Base-by-base conservation (phyloP, 2,888 invertebrate species). In the Chloroclysta siterata region DNA sequence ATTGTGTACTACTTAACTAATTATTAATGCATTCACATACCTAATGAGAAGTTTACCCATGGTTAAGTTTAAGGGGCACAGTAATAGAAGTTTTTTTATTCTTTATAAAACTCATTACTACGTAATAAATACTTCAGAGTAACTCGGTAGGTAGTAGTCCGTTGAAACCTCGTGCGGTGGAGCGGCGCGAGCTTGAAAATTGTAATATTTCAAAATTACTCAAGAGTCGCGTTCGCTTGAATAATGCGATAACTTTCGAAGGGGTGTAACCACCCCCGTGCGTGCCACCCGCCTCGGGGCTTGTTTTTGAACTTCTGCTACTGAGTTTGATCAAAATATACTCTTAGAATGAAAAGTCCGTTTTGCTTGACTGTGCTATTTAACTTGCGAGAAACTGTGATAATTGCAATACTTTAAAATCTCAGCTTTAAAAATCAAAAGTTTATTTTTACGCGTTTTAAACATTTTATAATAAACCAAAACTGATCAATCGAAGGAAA, bases 171-270 rank as follows among this genome's bases (percentile, higher is more conserved):
- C 79, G 81, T 75, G 85, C 81, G 82, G 82, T 83, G 83, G 83
- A 76, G 84, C 83, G 84, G 73, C 60, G 66, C 61, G 55, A 64
- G 80, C 87, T 87, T 84, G 88, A 90, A 91, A 92, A 90, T 92
- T 90, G 93, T 92, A 92, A 93, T 93, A 93, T 93, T 93, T 93
- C 93, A 92, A 93, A 93, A 93, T 93, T 93, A 93, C 92, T 93
- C 92, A 92, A 88, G 90, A 92, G 91, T 91, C 91, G 91, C 90
- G 91, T 90, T 89, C 87, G 82, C 84, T 89, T 93, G 92, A 92
- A 89, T 93, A 91, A 93, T 93, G 92, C 82, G 88, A 85, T 88
- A 93, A 93, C 82, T 92, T 92, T 86, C 76, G 75, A 83, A 79
- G 74, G 84, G 87, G 73, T 84, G 80, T 72, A 71, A 74, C 75